Evolutionary conservation across 2,888 invertebrate genomes (phyloP).

Genomic region (Itoplectis maculator): DNA sequence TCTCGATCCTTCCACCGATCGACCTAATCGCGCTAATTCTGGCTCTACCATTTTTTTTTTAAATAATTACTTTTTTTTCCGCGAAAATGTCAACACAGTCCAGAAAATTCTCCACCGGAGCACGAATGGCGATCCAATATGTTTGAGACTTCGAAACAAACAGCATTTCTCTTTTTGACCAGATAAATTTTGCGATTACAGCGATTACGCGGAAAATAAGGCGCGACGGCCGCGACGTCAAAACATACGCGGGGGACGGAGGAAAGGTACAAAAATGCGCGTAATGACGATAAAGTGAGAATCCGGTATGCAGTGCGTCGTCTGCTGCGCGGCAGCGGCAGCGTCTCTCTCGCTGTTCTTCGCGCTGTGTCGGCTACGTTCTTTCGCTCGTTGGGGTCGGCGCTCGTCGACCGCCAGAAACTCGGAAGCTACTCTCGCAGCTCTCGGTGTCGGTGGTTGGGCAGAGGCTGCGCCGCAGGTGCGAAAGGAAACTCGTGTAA

Average conservation of each 20-base stretch:
- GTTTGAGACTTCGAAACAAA: no score
- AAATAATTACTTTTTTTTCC: no score
- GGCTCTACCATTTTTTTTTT: no score
- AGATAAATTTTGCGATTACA: neutral
- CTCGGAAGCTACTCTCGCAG: no score
- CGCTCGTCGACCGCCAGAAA: constrained; percentile 36
- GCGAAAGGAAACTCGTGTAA: constrained; percentile 78
- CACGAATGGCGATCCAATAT: no score
- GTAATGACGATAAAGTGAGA: constrained; percentile 46
- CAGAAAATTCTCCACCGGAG: no score
- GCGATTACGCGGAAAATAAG: neutral
- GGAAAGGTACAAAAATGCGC: constrained; percentile 11
- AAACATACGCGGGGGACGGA: neutral
- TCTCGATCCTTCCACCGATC: no score
- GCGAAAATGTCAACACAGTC: no score
- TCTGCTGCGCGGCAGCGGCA: no score
- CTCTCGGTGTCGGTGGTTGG: constrained; percentile 15
- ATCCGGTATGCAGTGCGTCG: constrained; percentile 31
- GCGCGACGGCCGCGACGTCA: no score
- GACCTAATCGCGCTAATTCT: no score
- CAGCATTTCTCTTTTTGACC: neutral
- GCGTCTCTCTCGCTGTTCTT: constrained; percentile 10
- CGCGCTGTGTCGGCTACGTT: neutral
- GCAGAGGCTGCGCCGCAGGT: constrained; percentile 74
- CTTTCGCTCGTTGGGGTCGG: constrained; percentile 45